Base-by-base conservation (phyloP, 2,797 vertebrate genomes). In the Sebastes matsubarae region DNA sequence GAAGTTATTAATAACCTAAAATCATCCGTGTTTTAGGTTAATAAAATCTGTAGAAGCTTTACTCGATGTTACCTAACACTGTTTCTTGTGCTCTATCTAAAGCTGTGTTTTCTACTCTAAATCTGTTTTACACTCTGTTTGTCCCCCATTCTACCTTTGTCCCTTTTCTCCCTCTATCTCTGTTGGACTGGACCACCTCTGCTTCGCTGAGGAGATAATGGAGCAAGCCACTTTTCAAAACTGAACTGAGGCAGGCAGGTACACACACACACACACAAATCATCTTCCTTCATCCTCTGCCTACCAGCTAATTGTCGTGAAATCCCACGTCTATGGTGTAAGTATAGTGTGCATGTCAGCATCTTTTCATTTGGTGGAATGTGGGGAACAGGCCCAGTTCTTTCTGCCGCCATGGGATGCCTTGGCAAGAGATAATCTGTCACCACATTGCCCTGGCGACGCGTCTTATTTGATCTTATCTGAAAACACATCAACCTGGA, bases 361-460 rank as follows among this genome's bases (percentile, higher is more conserved):
- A 59, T 67, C 16, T 74, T 34, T 75, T 36, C 60, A 54, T 80
- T 50, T 46, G 30, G 24, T 54, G 59, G 30, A 81, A 77, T 12
- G 22, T 32, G 18, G 12, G 32, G 16, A 71, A 72, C 0, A 8
- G 57, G 30, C 66, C 13, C 6, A 29, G 71, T 75, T 75, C 22
- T 22, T 55, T 59, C 50, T n/a, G 12, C 12, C n/a, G 3, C 70
- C 29, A 22, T 50, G 24, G 78, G 73, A 79, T 42, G 2, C 32
- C 61, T 34, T 69, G 57, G 84, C 75, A 82, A 77, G 46, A 70
- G 63, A 79, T 27, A 8, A 67, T 46, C 71, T 42, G 55, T 83
- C 75, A 54, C 52, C 61, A 30, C 57, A 81, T 76, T 3, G 16
- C 57, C 74, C 20, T 0, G 4, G 76, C 64, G 60, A 78, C 25